A percentile compares a stretch with the other conserved stretches of the same genome.
These are phyloP conservation scores for Scomber japonicus DNA, from an alignment of 2,113 vertebrate genomes.

Conservation along the genomic window DNA sequence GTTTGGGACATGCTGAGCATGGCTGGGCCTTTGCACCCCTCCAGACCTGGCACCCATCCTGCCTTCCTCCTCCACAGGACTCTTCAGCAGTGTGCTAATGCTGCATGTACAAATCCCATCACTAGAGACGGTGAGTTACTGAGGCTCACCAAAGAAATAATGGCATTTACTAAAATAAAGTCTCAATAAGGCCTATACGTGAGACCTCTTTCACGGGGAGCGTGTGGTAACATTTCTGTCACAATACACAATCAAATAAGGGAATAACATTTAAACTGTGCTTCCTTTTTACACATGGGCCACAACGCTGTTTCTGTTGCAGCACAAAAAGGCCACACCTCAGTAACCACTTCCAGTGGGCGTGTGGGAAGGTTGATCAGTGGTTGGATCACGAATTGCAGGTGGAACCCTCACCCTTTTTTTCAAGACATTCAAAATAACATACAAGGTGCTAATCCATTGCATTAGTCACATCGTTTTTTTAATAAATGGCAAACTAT, in stretches of 20 bases:
- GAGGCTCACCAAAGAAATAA: conserved; percentile 10
- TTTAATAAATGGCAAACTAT: no score
- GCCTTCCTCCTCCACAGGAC: conserved; percentile 42
- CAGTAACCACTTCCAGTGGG: conserved; percentile 38
- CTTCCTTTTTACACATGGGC: conserved; percentile 25
- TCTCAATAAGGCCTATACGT: not conserved
- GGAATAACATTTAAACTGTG: not conserved
- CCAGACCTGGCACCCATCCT: conserved; percentile 70
- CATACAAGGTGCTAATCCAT: no score
- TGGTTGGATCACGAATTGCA: not conserved
- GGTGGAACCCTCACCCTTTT: no score
- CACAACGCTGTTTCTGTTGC: conserved; percentile 27
- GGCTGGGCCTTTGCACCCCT: conserved; percentile 53
- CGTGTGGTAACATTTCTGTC: not conserved
- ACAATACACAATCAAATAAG: not conserved
- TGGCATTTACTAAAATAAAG: not conserved
- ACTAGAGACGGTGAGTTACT: conserved; percentile 11
- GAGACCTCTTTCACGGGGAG: not conserved
- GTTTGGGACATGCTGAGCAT: conserved; percentile 67
- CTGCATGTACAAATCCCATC: conserved; percentile 44
- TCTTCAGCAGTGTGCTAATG: conserved; percentile 33
- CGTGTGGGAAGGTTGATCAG: not conserved
- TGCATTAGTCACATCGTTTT: no score
- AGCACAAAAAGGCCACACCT: conserved; percentile 46
- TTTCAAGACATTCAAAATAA: no score